Evolutionary conservation across 1,140 invertebrate species (phyloP), one percentile per base, ranked within the genome.

Genomic region (Akabosia matsudoensis): DNA sequence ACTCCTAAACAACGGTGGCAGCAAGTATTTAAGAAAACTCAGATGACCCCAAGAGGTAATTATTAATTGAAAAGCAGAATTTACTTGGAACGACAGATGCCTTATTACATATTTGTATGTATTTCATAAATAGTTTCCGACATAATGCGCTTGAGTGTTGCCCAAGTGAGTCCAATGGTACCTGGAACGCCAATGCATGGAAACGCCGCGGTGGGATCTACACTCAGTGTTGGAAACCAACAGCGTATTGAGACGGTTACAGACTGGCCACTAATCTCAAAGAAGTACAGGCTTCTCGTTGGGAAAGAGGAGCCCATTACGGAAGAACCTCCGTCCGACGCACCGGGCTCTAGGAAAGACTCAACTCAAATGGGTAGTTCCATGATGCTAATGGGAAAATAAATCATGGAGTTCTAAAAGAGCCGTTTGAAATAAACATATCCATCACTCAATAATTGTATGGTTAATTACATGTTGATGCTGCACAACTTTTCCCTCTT

Each of bases 201-300:
- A 67, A n/a, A 10, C 3, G 22, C 7, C 4, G 76, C 74, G 3
- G n/a, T 79, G n/a, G 92, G 92, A 31, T 94, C 92, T 1, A 93
- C 93, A 82, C 83, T 93, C 67, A 94, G 92, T 79, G 92, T 94
- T 83, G 89, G 89, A 80, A 88, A 90, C 82, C 85, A 88, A 56
- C 85, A 87, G 74, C 88, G 91, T 77, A 94, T 96, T 75, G 94
- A 96, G 84, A 95, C 93, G 81, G 93, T 96, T 0, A 91, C 93
- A 2, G 94, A 97, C 83, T 97, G 95, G 95, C 91, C 93, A 79
- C 86, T 90, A 0, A 95, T 97, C 31, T 91, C 93, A 10, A 92
- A 92, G 84, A 94, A 94, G 82, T 97, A 96, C 83, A 88, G 93
- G n/a, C 90, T 91, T 0, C 85, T 96, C 0, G 90, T 90, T 83